phyloP scores from a whole-genome alignment of 1,140 invertebrate species.

The Hormaphis cornu region DNA sequence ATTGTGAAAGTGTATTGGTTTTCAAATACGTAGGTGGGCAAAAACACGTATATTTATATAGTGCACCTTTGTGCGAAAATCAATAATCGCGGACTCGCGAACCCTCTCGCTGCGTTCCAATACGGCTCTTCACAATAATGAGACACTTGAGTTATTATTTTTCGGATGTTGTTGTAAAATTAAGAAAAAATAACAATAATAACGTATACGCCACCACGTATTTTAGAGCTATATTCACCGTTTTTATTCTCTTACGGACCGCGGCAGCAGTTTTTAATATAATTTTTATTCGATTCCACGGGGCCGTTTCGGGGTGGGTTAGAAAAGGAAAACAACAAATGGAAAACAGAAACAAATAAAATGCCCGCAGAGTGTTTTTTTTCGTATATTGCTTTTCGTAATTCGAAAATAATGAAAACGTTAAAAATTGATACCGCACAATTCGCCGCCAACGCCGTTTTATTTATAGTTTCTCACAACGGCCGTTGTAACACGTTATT shows the following conservation, averaged over 20 bases:
- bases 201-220: too few relatives aligned
- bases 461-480: too few relatives aligned
- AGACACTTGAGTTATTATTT: slow-evolving; percentile 17
- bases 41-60: too few relatives aligned
- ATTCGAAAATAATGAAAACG: not conserved
- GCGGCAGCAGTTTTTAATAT: too few relatives aligned
- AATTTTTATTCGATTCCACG: not conserved
- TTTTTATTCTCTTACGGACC: not conserved
- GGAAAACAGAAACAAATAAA: too few relatives aligned
- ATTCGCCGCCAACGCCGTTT: too few relatives aligned
- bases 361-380: not conserved
- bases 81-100: not conserved
- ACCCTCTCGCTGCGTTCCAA: not conserved
- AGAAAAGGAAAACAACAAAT: not conserved
- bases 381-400: not conserved
- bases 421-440: not conserved
- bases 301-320: too few relatives aligned
- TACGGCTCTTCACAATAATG: slow-evolving; percentile 3
- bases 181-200: not conserved
- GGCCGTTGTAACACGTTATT: too few relatives aligned
- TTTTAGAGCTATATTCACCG: too few relatives aligned
- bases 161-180: not conserved
- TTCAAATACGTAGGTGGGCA: too few relatives aligned
- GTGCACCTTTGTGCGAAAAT: too few relatives aligned
- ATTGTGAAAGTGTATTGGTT: not conserved